Base-by-base conservation (phyloP, 2,797 vertebrate species). In the Aphelocoma californica region DNA sequence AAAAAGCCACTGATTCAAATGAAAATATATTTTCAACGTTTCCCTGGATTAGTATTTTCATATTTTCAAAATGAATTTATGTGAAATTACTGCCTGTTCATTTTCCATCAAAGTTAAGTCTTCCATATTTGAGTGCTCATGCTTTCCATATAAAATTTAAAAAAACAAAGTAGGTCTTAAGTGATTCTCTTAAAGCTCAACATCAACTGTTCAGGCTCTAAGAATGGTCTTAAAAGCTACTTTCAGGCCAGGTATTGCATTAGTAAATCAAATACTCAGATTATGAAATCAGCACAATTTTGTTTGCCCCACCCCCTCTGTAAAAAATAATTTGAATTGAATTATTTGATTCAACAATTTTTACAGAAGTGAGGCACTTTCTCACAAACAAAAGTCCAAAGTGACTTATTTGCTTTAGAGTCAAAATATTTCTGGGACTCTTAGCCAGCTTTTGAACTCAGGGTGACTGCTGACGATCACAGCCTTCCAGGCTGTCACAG, bases 401-500 rank as follows among this genome's bases (percentile, higher is more conserved):
- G 18, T 34, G 19, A 45, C 32, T 74, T 64, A 10, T 23, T 79
- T 90, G 3, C 23, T 81, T 79, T 50, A 73, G 28, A 57, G 13
- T 18, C 40, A 80, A 42, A 88, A 25, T 10, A 60, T 88, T 90
- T 75, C 71, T 87, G 61, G 15, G 83, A 47, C 29, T 66, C 34
- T 72, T 56, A 48, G 24, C 1, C 44, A 88, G 58, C 74, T 67
- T 86, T 88, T 58, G 78, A 90, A 47, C 32, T 82, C 20, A 23
- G 62, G 32, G n/a, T 67, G 74, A 31, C 60, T 93, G 60, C 56
- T 90, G 88, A 36, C 14, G 48, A 74, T 86, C 73, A 19, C 51
- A 86, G 34, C 10, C 70, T 54, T 88, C 48, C 67, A 64, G 72
- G 45, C 88, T 88, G 91, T 65, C 92, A 32, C 97, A 97, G 97